Conservation (phyloP, 2,797 vertebrate genomes). For the Micropoecilia bifurca region DNA sequence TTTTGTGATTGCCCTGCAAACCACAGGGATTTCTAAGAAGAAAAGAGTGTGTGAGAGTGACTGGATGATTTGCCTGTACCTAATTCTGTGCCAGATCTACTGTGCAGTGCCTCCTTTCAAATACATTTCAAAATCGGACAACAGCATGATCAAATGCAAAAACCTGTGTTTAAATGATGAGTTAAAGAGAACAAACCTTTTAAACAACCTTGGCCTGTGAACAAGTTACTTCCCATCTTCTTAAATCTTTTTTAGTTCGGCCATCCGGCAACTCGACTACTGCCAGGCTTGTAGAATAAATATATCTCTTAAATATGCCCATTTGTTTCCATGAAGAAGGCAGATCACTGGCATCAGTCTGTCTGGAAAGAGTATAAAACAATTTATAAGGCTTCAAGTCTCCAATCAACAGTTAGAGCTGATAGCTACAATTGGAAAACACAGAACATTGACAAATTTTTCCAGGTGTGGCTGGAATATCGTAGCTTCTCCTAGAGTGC, state of each 20-base stretch:
- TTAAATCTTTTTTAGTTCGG: not conserved
- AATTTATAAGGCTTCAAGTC: not conserved
- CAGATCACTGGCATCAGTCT: not conserved
- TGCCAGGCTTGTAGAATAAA: not conserved
- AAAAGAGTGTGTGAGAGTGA: not conserved
- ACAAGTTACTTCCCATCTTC: not conserved
- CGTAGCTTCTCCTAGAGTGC: not conserved
- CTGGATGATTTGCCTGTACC: not conserved
- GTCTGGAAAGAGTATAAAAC: not conserved
- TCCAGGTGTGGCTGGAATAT: not conserved
- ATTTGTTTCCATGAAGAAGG: not conserved
- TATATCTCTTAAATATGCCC: not conserved
- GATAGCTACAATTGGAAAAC: not conserved
- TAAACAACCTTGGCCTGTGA: not conserved
- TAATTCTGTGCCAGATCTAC: not conserved
- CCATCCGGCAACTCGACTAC: not conserved
- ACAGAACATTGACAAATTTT: not conserved
- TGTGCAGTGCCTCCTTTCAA: not conserved
- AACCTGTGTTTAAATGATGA: not conserved
- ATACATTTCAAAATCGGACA: not conserved
- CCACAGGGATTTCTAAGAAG: conserved; percentile 25
- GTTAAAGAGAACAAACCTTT: not conserved
- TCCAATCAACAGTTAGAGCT: not conserved
- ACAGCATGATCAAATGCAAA: not conserved
- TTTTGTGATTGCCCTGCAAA: conserved; percentile 7